Percentiles rank a stretch among this genome's conserved stretches.
Evolutionary conservation across 2,797 vertebrate genomes (phyloP).

Genomic region (Pagetopsis macropterus): DNA sequence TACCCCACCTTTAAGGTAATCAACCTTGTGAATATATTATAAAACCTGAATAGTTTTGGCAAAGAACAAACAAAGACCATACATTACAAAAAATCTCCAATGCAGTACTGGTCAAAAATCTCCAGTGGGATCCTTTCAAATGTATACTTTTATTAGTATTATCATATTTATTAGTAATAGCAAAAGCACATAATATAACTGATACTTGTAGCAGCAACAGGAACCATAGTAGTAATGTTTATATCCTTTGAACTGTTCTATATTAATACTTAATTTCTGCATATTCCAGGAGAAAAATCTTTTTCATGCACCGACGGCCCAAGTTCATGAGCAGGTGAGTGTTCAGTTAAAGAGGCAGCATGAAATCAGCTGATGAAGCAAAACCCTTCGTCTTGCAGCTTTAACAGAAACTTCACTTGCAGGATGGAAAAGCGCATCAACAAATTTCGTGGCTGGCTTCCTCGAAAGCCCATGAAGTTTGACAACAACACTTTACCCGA

Average conservation of each 20-base stretch:
- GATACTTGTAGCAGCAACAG: neutral
- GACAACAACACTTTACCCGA: slow-evolving; percentile 91
- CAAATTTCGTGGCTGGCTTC: slow-evolving; percentile 93
- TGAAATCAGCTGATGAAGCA: neutral
- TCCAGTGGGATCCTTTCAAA: slow-evolving; percentile 1
- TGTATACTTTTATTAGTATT: neutral
- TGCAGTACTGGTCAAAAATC: neutral
- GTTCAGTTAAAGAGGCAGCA: neutral
- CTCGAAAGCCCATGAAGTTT: slow-evolving; percentile 94
- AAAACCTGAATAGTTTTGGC: too few relatives aligned
- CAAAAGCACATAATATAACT: neutral
- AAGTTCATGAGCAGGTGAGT: slow-evolving; percentile 95
- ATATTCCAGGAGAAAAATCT: slow-evolving; percentile 95
- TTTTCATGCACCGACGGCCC: slow-evolving; percentile 92
- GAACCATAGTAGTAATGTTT: neutral
- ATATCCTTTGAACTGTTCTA: neutral
- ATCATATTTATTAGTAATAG: neutral
- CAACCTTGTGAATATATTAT: too few relatives aligned
- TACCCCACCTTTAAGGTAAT: too few relatives aligned
- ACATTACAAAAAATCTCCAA: neutral
- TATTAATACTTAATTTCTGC: neutral
- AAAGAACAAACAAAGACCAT: neutral
- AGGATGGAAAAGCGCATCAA: slow-evolving; percentile 96
- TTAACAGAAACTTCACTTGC: slow-evolving; percentile 16
- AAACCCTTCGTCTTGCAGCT: neutral